A percentile compares a stretch with the other conserved stretches of the same genome.
These are phyloP conservation scores for Lophotis ruficrista DNA, from an alignment of 2,113 vertebrate genomes.

Conservation along the genomic window DNA sequence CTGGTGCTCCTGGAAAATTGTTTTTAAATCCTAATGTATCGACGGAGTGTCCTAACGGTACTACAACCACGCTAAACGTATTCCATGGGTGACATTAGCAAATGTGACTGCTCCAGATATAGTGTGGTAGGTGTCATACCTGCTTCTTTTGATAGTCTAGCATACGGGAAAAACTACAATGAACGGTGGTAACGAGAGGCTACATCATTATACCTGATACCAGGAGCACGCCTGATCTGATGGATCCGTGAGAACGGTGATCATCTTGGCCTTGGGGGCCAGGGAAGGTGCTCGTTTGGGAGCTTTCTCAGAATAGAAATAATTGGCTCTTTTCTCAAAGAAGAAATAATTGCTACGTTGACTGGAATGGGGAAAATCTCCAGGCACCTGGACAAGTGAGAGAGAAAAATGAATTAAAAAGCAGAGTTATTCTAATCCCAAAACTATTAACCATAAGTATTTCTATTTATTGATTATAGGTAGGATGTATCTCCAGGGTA, in stretches of 20 bases:
- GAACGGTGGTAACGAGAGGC: not conserved
- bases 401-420: not conserved
- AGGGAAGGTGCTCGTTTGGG: slow-evolving; percentile 79
- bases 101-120: not conserved
- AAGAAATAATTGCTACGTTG: slow-evolving; percentile 78
- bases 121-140: not conserved
- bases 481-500: not conserved
- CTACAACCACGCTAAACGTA: not conserved
- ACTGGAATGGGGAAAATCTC: slow-evolving; percentile 81
- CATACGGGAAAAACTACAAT: not conserved
- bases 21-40: not conserved
- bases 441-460: not conserved
- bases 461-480: not conserved
- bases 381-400: slow-evolving; percentile 77
- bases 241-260: slow-evolving; percentile 84
- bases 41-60: rapidly evolving
- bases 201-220: slow-evolving; percentile 78
- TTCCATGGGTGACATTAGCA: not conserved
- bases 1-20: slow-evolving; percentile 65
- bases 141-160: not conserved
- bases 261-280: slow-evolving; percentile 83
- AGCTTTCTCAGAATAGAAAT: slow-evolving; percentile 84
- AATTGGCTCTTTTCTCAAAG: slow-evolving; percentile 87
- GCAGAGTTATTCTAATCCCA: not conserved
- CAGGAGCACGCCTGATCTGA: slow-evolving; percentile 83